Evolutionary conservation across 2,113 vertebrate species (phyloP).

Genomic region (Ptilonorhynchus violaceus): DNA sequence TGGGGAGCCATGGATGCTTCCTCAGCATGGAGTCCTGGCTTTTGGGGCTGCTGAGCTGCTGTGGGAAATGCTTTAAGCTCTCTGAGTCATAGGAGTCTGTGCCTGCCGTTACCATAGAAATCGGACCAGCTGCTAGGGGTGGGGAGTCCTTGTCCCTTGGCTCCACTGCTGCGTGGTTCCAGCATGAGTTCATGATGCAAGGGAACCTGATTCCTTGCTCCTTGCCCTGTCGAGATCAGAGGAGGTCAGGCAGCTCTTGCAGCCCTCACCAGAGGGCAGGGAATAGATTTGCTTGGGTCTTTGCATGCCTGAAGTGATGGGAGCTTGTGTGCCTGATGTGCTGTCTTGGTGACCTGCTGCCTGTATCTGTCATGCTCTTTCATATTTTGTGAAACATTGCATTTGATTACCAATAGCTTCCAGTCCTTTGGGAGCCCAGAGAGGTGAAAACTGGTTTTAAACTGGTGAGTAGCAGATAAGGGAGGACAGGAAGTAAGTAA

Average conservation of each 20-base stretch:
- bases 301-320: neutral
- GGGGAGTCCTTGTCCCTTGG: slow-evolving; percentile 34
- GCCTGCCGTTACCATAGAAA: slow-evolving; percentile 53
- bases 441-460: neutral
- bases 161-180: slow-evolving; percentile 11
- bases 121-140: slow-evolving; percentile 39
- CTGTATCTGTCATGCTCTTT: slow-evolving; percentile 8
- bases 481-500: neutral
- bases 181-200: neutral
- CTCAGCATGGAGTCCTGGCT: neutral
- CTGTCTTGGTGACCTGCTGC: neutral
- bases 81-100: slow-evolving; percentile 11
- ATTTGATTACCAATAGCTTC: neutral
- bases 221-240: neutral
- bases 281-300: neutral
- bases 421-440: neutral
- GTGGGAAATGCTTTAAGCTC: neutral
- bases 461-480: neutral
- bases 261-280: neutral
- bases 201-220: slow-evolving; percentile 3
- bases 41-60: neutral
- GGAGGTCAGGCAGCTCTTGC: neutral
- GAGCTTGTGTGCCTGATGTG: neutral
- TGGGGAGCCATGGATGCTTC: neutral
- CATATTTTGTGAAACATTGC: neutral